These are phyloP conservation scores for Steinernema khuongi DNA, from an alignment of 1,140 invertebrate species.

Conservation along the genomic window DNA sequence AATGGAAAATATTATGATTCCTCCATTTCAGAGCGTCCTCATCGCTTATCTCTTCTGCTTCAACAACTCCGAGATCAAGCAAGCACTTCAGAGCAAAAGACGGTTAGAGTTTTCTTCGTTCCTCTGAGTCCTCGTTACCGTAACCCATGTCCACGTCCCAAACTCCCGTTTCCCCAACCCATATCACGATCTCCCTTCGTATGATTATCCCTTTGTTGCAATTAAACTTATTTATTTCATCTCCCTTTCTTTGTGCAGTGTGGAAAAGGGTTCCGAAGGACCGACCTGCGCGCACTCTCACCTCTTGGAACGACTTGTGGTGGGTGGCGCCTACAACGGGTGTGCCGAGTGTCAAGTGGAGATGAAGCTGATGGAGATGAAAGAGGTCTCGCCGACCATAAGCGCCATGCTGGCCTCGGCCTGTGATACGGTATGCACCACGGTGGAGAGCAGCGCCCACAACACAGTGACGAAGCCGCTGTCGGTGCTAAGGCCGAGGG, in stretches of 20 bases:
- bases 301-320: background rate
- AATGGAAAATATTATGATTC: no score
- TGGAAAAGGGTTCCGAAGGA: background rate
- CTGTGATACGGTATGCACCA: background rate
- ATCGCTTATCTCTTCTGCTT: conserved; percentile 1
- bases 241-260: background rate
- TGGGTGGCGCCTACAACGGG: background rate
- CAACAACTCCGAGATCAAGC: conserved; percentile 7
- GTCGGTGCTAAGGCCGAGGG: background rate
- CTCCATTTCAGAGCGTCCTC: background rate
- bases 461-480: background rate
- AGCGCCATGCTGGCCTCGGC: background rate
- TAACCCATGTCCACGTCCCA: background rate
- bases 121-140: background rate
- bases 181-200: background rate
- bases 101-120: conserved; percentile 1
- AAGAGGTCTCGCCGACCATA: background rate
- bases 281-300: background rate
- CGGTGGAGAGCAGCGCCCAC: background rate
- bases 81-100: background rate
- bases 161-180: background rate
- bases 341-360: background rate
- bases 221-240: background rate
- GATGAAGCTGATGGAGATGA: background rate
- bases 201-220: background rate